Conservation (phyloP, 64 coral and sea anemone species). For the Astreopora myriophthalma region DNA sequence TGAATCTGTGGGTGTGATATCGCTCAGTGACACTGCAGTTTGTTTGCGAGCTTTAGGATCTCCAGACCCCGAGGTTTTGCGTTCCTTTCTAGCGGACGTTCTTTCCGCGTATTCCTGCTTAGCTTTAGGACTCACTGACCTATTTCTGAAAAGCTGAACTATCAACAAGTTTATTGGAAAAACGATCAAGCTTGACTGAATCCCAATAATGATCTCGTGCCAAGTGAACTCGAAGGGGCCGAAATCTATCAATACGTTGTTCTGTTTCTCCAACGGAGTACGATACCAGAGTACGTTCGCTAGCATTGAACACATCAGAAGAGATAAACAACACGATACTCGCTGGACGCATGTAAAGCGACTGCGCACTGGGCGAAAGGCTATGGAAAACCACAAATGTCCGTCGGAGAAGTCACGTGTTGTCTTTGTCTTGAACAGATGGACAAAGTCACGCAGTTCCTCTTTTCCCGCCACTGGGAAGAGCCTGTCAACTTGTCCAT, state of each 20-base stretch:
- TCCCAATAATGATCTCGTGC: slow-evolving; percentile 85
- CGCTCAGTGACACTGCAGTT: not conserved
- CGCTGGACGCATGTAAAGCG: slow-evolving; percentile 90
- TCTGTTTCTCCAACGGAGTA: slow-evolving; percentile 51
- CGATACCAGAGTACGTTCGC: slow-evolving; percentile 90
- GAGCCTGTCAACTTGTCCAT: slow-evolving; percentile 90
- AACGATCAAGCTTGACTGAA: slow-evolving; percentile 94
- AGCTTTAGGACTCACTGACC: slow-evolving; percentile 57
- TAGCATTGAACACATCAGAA: slow-evolving; percentile 91
- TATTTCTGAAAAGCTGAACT: slow-evolving; percentile 87
- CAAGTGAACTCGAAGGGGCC: slow-evolving; percentile 84
- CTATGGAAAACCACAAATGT: slow-evolving; percentile 98
- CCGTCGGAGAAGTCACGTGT: slow-evolving; percentile 88
- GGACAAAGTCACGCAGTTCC: slow-evolving; percentile 85
- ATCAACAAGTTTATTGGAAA: slow-evolving; percentile 96
- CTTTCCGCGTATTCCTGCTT: slow-evolving; percentile 62
- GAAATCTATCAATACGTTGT: slow-evolving; percentile 73
- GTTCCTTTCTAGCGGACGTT: slow-evolving; percentile 1
- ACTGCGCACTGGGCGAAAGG: slow-evolving; percentile 88
- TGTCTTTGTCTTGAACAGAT: slow-evolving; percentile 84
- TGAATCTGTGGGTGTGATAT: slow-evolving; percentile 14
- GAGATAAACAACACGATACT: slow-evolving; percentile 84
- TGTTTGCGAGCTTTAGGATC: not conserved
- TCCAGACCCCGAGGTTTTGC: not conserved
- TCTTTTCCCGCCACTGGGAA: slow-evolving; percentile 91